phyloP scores from a whole-genome alignment of 2,113 vertebrate species.

The Leucoraja erinaceus region DNA sequence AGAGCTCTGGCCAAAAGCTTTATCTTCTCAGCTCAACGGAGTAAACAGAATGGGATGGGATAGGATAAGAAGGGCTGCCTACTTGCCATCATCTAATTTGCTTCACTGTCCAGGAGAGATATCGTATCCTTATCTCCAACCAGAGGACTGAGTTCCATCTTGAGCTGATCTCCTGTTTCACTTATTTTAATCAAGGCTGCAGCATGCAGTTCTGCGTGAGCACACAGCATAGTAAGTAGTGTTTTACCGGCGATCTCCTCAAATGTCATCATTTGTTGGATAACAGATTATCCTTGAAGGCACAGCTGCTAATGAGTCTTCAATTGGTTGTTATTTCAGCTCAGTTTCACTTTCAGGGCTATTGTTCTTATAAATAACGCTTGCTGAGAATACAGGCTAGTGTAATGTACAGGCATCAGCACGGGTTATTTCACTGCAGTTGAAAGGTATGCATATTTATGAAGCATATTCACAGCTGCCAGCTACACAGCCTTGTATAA shows the following conservation, averaged over 20 bases:
- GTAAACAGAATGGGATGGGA: background rate
- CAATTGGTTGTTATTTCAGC: slow-evolving; percentile 30
- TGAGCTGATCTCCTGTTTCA: background rate
- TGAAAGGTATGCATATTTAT: slow-evolving; percentile 16
- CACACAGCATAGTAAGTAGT: background rate
- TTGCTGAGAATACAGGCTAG: background rate
- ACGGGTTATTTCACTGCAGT: background rate
- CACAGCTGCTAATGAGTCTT: slow-evolving; percentile 30
- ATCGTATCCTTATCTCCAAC: background rate
- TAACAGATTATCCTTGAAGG: slow-evolving; percentile 31
- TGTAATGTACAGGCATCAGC: background rate
- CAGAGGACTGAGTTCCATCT: background rate
- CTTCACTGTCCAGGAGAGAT: background rate
- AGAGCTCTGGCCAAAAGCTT: background rate
- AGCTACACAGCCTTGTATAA: background rate
- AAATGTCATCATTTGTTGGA: slow-evolving; percentile 29
- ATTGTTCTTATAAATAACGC: background rate
- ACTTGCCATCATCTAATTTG: background rate
- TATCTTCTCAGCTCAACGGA: background rate
- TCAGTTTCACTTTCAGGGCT: slow-evolving; percentile 3
- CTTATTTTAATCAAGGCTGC: background rate
- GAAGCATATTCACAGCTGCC: slow-evolving; percentile 18
- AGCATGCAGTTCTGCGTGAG: background rate
- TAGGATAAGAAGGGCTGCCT: too few relatives aligned
- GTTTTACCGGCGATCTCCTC: background rate